phyloP scores from a whole-genome alignment of 2,888 invertebrate species.

The Melitaea athalia region DNA sequence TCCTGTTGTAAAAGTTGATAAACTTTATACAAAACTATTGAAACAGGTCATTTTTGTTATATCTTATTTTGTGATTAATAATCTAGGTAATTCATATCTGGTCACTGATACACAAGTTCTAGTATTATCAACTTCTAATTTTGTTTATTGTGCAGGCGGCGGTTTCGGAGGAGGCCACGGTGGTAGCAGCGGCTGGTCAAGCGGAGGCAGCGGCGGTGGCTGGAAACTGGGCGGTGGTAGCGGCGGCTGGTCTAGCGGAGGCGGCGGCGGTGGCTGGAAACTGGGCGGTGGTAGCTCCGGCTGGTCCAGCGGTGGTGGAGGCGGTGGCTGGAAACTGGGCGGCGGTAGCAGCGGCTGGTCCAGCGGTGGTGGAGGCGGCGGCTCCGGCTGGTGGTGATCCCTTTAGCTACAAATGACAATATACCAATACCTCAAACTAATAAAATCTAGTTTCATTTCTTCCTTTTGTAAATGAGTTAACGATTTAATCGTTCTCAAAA shows the following conservation, averaged over 20 bases:
- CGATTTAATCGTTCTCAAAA: background rate
- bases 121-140: too few relatives aligned
- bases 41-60: too few relatives aligned
- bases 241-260: constrained; percentile 48
- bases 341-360: constrained; percentile 45
- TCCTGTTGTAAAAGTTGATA: too few relatives aligned
- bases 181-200: constrained; percentile 39
- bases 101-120: too few relatives aligned
- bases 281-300: constrained; percentile 49
- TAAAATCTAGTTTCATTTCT: constrained; percentile 32
- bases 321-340: constrained; percentile 44
- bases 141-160: constrained; percentile 39
- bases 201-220: constrained; percentile 54
- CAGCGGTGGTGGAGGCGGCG: constrained; percentile 47
- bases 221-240: constrained; percentile 54
- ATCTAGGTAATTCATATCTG: too few relatives aligned
- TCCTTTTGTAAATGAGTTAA: background rate
- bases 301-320: constrained; percentile 41
- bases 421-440: constrained; percentile 61
- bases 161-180: constrained; percentile 32
- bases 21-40: too few relatives aligned
- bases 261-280: constrained; percentile 54
- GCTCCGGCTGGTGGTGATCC: constrained; percentile 70
- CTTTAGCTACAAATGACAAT: constrained; percentile 54
- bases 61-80: too few relatives aligned